Evolutionary conservation across 2,888 invertebrate species (phyloP).

Genomic region (Leptarthrus brevirostris): DNA sequence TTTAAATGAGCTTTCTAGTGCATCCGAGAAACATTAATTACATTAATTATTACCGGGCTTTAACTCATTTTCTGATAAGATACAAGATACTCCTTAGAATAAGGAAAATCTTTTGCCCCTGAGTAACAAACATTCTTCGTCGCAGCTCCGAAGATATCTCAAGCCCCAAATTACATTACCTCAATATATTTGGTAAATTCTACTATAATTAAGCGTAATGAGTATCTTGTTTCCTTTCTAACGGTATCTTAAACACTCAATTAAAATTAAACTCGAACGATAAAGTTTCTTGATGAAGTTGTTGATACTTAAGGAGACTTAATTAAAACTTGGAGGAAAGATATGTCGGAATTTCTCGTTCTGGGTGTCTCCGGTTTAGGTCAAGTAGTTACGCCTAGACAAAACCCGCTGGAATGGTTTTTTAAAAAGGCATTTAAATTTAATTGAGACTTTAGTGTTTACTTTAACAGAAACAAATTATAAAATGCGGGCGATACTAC

Average conservation of each 20-base stretch:
- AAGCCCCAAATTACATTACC: conserved; percentile 38
- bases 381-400: conserved; percentile 4
- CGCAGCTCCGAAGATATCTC: conserved; percentile 4
- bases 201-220: conserved; percentile 43
- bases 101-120: neutral
- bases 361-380: conserved; percentile 9
- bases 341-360: conserved; percentile 34
- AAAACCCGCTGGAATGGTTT: neutral
- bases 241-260: conserved; percentile 42
- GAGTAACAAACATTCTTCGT: neutral
- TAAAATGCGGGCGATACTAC: neutral
- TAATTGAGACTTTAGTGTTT: conserved; percentile 27
- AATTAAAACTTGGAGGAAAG: conserved; percentile 38
- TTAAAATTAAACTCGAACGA: conserved; percentile 44
- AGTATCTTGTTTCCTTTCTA: conserved; percentile 45
- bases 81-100: neutral
- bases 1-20: neutral
- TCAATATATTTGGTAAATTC: conserved; percentile 39
- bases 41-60: conserved; percentile 11
- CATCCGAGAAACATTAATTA: neutral
- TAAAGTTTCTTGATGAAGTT: conserved; percentile 46
- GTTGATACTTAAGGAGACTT: conserved; percentile 40
- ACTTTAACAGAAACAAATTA: neutral
- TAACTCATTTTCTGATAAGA: conserved; percentile 17
- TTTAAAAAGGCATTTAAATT: neutral